These are phyloP conservation scores for Ameiurus melas DNA, from an alignment of 2,113 vertebrate species.

Conservation along the genomic window DNA sequence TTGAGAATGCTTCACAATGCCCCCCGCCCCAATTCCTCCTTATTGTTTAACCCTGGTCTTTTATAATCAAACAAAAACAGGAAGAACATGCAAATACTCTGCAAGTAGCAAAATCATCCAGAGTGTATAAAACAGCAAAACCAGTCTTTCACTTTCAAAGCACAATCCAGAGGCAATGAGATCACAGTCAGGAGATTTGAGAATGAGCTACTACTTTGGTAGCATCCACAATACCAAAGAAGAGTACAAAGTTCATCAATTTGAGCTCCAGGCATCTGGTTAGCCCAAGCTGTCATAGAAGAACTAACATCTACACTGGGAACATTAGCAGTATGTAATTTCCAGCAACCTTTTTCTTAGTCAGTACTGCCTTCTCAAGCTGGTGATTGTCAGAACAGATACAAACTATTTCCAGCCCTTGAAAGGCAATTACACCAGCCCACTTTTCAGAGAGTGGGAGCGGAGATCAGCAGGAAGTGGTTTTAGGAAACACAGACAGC, in stretches of 20 bases:
- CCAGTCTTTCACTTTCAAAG: not conserved
- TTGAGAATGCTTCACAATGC: conserved; percentile 2
- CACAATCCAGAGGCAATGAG: not conserved
- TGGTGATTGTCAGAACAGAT: conserved; percentile 49
- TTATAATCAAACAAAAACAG: not conserved
- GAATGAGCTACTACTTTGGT: not conserved
- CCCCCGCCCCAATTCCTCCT: not conserved
- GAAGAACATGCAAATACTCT: not conserved
- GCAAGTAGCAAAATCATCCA: not conserved
- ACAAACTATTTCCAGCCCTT: conserved; percentile 47
- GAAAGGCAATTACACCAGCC: conserved; percentile 48
- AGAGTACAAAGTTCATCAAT: not conserved
- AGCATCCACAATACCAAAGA: not conserved
- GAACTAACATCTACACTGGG: not conserved
- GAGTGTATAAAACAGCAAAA: not conserved
- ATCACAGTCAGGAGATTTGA: not conserved
- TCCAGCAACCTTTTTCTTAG: conserved; percentile 42
- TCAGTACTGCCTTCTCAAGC: conserved; percentile 9
- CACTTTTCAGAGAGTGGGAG: conserved; percentile 33
- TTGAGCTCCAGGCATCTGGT: not conserved
- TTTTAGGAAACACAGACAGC: conserved; percentile 42
- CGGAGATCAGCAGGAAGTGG: conserved; percentile 39
- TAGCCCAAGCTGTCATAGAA: not conserved
- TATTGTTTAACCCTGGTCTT: conserved; percentile 4
- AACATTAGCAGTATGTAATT: conserved; percentile 41